Conservation (phyloP, 1,140 invertebrate species). For the Eufriesea mexicana region DNA sequence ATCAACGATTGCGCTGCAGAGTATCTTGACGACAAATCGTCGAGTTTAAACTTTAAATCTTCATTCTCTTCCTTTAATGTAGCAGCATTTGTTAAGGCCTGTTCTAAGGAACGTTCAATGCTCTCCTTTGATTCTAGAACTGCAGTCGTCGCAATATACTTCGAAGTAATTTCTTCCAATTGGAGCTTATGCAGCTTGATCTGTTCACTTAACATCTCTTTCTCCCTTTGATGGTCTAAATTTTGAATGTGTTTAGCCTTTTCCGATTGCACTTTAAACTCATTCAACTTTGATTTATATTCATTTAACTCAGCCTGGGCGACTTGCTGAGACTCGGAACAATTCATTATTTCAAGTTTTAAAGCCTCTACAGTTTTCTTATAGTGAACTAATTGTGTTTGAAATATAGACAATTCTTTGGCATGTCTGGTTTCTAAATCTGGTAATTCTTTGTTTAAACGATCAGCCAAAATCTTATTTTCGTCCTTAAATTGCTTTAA, state of each 20-base stretch:
- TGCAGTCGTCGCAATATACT: constrained; percentile 73
- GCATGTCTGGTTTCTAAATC: constrained; percentile 74
- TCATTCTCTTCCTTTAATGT: constrained; percentile 74
- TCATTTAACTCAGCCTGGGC: constrained; percentile 66
- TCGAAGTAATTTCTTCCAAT: constrained; percentile 76
- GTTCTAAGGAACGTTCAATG: constrained; percentile 76
- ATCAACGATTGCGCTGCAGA: constrained; percentile 70
- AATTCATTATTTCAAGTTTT: constrained; percentile 73
- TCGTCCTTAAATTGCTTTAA: constrained; percentile 70
- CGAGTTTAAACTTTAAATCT: constrained; percentile 70
- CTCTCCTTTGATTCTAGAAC: constrained; percentile 79
- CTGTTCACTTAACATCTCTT: constrained; percentile 73
- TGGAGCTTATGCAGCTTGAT: constrained; percentile 75
- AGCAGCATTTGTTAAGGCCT: constrained; percentile 71
- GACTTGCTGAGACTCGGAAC: constrained; percentile 65
- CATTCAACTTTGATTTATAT: constrained; percentile 68
- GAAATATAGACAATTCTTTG: constrained; percentile 77
- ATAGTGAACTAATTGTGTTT: constrained; percentile 73
- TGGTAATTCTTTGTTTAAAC: constrained; percentile 69
- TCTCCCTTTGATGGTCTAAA: constrained; percentile 69
- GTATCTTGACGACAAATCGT: constrained; percentile 73
- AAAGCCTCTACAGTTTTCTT: constrained; percentile 77
- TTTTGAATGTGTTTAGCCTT: constrained; percentile 49
- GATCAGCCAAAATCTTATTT: constrained; percentile 69
- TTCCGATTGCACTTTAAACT: constrained; percentile 64